phyloP scores from a whole-genome alignment of 2,888 invertebrate species.

The Thera obeliscata region DNA sequence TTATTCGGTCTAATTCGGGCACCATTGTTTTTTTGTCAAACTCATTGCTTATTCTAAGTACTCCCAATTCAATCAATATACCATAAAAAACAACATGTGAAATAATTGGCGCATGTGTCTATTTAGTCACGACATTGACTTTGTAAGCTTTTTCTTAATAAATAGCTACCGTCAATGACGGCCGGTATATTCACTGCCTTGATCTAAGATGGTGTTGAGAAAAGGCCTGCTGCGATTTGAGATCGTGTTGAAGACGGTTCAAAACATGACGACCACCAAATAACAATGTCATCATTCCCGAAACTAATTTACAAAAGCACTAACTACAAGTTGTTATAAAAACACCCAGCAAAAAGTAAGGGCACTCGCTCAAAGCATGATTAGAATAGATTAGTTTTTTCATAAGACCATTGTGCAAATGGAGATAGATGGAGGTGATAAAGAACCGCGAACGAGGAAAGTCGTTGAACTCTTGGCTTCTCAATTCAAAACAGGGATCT shows the following conservation, averaged over 20 bases:
- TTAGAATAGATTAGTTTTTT: conserved; percentile 71
- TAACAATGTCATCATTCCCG: not conserved
- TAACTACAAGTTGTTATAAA: conserved; percentile 39
- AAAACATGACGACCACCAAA: not conserved
- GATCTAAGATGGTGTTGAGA: not conserved
- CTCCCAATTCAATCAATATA: conserved; percentile 33
- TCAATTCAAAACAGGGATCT: conserved; percentile 1
- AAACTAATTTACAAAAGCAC: not conserved
- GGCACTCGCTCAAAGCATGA: conserved; percentile 64
- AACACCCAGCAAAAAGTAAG: conserved; percentile 60
- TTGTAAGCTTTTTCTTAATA: conserved; percentile 26
- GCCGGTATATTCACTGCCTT: not conserved
- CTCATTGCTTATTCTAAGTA: conserved; percentile 14
- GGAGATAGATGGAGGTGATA: conserved; percentile 58
- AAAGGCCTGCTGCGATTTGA: too few relatives aligned
- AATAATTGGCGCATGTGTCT: conserved; percentile 43
- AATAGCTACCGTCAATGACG: not conserved
- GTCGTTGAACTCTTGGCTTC: conserved; percentile 40
- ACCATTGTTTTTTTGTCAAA: conserved; percentile 16
- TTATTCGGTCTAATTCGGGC: not conserved
- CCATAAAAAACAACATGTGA: conserved; percentile 35
- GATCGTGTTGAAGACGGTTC: not conserved
- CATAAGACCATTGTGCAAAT: conserved; percentile 41
- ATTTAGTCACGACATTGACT: conserved; percentile 52
- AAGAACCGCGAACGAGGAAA: conserved; percentile 37